These are phyloP conservation scores for Caenorhabditis brenneri DNA, from an alignment of 1,140 invertebrate species.

Conservation along the genomic window DNA sequence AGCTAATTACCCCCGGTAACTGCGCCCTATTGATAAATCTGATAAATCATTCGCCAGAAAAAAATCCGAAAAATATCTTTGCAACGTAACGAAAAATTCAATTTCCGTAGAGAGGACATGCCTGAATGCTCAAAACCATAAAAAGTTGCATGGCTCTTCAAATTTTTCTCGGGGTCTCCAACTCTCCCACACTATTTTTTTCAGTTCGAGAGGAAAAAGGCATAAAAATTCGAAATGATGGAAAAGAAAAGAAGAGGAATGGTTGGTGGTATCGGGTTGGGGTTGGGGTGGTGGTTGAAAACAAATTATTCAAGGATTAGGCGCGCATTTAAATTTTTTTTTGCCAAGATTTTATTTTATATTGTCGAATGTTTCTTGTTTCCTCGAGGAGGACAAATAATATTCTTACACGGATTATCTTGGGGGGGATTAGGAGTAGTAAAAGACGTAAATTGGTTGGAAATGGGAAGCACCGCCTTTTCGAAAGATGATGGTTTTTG, in stretches of 20 bases:
- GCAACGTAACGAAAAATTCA: too few species aligned
- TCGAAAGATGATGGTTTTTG: too few species aligned
- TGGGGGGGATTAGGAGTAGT: too few species aligned
- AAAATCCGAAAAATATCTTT: too few species aligned
- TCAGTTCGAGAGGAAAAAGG: neutral
- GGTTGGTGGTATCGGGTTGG: too few species aligned
- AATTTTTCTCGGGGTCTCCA: neutral
- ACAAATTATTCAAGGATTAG: slow-evolving; percentile 27
- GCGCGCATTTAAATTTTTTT: neutral
- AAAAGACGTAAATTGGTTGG: too few species aligned
- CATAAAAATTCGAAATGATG: neutral
- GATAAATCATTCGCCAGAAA: too few species aligned
- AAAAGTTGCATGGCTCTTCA: neutral
- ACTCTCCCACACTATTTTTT: neutral
- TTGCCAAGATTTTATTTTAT: neutral
- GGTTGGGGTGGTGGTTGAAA: too few species aligned
- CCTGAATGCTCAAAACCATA: slow-evolving; percentile 42
- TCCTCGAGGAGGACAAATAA: too few species aligned
- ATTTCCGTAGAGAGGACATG: neutral
- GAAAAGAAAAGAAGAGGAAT: neutral
- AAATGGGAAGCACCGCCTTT: neutral
- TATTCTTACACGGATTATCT: too few species aligned
- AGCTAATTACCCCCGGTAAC: too few species aligned
- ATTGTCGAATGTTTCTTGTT: neutral
- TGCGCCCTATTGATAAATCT: too few species aligned